Evolutionary conservation across 2,797 vertebrate species (phyloP), one percentile per base, ranked within the genome.

Genomic region (Halcyon smyrnensis): DNA sequence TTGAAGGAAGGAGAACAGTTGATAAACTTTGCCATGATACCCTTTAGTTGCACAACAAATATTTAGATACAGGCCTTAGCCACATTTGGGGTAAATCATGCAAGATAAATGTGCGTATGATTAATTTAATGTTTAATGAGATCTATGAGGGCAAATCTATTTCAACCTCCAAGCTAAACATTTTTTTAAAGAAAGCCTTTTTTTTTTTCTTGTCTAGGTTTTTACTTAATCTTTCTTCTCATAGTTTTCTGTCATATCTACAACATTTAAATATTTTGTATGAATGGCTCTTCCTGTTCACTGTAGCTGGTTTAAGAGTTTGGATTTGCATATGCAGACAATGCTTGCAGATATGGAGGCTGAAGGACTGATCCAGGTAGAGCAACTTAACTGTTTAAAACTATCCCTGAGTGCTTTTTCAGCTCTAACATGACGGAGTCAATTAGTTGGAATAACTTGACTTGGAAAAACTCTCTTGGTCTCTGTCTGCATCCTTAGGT

Each of bases 151-250:
- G 16, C 37, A 89, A 80, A 84, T 67, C 53, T 84, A 84, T 80
- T 94, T 54, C 27, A 64, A 70, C 36, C 30, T 59, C 32, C 24
- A 62, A 86, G 63, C 57, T 65, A 89, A 91, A 75, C 37, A 19
- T n/a, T n/a, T n/a, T n/a, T n/a, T n/a, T n/a, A n/a, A n/a, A n/a
- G n/a, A n/a, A 7, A 7, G 11, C 37, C 64, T 17, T 27, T 50
- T 77, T 69, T 11, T 25, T 27, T 56, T 81, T 5, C 48, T 84
- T 84, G 16, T 67, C 59, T 78, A 54, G 9, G 9, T 73, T 90
- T 93, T 94, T 69, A 86, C 75, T 93, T 83, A 57, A 91, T 91
- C 62, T 68, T 92, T 73, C n/a, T 76, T 90, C 41, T 88, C 0
- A 0, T 34, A 48, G n/a, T 48, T 28, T 71, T 62, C 59, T 76